Base-by-base conservation (phyloP, 2,113 vertebrate species). In the Triplophysa dalaica region DNA sequence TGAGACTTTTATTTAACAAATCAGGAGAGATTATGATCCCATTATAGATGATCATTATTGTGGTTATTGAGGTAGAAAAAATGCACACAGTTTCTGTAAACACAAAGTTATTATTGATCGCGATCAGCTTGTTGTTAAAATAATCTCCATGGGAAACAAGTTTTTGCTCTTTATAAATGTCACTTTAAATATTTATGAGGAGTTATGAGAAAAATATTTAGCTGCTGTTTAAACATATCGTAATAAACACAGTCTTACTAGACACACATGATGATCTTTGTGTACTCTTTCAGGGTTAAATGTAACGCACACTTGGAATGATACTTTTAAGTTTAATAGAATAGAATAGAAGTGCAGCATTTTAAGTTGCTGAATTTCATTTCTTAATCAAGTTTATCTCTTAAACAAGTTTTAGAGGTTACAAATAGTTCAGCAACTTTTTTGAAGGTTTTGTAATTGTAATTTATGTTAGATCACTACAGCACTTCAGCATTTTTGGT, bases 1-100 rank as follows among this genome's bases (percentile, higher is more conserved):
- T 63, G 56, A n/a, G 82, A 56, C 10, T 22, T 50, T 62, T 74
- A 21, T 52, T 63, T 38, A n/a, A 29, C 50, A 45, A 16, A 52
- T 70, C 58, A 50, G 17, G 70, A 43, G 77, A 70, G 52, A 7
- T 58, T 43, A 24, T 24, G 11, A 12, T 3, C 16, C n/a, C 41
- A 11, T 21, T 29, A 33, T 12, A 16, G n/a, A 22, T 12, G 21
- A 33, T 83, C n/a, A 72, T 80, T 76, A 83, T 17, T 38, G 16
- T 45, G 67, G 4, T 77, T 77, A 61, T 62, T 41, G 41, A 83
- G 26, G 52, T 2, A n/a, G 74, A 70, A 16, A 38, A 56, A 41
- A 58, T 56, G 43, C 24, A 64, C 41, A 63, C 11, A 52, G 8
- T 22, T 12, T 45, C 9, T 45, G 9, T 17, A 26, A 14, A 50